Conservation (phyloP, 1,140 invertebrate species). For the Adoxophyes honmai region DNA sequence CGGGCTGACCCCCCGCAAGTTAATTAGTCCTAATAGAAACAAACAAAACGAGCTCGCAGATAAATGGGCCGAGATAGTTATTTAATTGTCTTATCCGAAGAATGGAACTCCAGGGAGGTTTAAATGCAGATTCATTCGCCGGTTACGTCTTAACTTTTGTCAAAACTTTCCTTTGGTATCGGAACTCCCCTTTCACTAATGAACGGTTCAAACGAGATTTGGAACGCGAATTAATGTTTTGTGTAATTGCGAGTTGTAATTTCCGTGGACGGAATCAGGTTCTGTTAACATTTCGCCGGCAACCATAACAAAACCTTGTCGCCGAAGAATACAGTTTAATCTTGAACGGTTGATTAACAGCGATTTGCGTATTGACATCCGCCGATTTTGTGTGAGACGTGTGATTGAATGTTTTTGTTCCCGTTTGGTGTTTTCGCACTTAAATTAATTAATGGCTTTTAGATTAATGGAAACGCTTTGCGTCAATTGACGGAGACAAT, state of each 20-base stretch:
- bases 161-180: constrained; percentile 42
- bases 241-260: constrained; percentile 37
- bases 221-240: constrained; percentile 48
- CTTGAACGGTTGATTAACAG: not conserved
- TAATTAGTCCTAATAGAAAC: constrained; percentile 69
- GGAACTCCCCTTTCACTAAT: constrained; percentile 39
- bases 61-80: constrained; percentile 62
- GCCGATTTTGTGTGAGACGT: not conserved
- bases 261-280: not conserved
- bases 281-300: not conserved
- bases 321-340: not conserved
- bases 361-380: not conserved
- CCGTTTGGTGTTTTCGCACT: not conserved
- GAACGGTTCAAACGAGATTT: constrained; percentile 51
- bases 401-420: not conserved
- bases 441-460: constrained; percentile 1
- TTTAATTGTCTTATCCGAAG: constrained; percentile 59
- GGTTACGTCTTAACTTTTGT: constrained; percentile 56
- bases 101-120: constrained; percentile 16
- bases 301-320: no score
- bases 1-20: constrained; percentile 17
- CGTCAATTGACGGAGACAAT: not conserved
- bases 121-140: constrained; percentile 25
- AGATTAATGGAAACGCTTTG: not conserved
- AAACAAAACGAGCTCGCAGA: constrained; percentile 60